A percentile compares a stretch with the other conserved stretches of the same genome.
Evolutionary conservation across 2,113 vertebrate genomes (phyloP).

Genomic region (Malurus elegans): DNA sequence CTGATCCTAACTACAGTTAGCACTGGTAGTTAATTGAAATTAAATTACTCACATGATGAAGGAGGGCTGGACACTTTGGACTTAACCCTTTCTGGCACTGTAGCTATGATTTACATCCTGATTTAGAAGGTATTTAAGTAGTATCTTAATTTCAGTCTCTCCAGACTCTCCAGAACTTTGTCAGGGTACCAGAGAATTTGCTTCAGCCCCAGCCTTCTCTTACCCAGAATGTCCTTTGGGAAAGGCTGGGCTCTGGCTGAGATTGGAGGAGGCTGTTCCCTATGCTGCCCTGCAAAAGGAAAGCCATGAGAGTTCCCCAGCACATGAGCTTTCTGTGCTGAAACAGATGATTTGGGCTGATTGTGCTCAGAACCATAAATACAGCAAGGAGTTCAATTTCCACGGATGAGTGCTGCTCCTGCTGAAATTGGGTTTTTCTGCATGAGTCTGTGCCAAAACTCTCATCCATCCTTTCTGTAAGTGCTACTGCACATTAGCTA

Average conservation of each 20-base stretch:
- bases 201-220: not conserved
- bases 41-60: not conserved
- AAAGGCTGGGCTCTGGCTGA: not conserved
- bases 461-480: not conserved
- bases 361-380: not conserved
- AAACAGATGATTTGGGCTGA: not conserved
- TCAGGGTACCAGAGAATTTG: fast-evolving
- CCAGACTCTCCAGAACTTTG: not conserved
- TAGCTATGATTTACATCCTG: not conserved
- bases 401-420: not conserved
- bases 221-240: not conserved
- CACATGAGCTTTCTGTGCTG: not conserved
- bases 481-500: not conserved
- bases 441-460: not conserved
- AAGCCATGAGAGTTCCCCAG: not conserved
- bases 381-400: not conserved
- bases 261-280: not conserved
- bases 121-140: not conserved
- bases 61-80: not conserved
- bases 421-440: not conserved
- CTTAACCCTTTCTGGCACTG: not conserved
- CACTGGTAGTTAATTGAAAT: not conserved
- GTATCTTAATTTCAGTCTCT: not conserved
- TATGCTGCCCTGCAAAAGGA: not conserved
- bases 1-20: not conserved